phyloP scores from a whole-genome alignment of 2,113 vertebrate species.

The Mesoclemmys tuberculata region DNA sequence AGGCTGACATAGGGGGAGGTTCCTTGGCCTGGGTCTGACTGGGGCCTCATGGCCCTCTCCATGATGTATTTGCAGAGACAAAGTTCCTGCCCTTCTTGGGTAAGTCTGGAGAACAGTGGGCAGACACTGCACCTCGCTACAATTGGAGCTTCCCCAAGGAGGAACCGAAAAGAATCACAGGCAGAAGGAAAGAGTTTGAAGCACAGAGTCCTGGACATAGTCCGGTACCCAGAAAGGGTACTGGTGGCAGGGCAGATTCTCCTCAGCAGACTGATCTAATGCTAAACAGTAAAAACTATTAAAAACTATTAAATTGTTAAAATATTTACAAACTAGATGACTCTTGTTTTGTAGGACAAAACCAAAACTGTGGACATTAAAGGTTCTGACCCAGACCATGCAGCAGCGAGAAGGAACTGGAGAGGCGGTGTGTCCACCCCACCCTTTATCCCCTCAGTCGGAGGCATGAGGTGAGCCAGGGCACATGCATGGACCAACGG shows the following conservation, averaged over 20 bases:
- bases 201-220: no score
- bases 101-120: no score
- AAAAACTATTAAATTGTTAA: neutral
- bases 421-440: neutral
- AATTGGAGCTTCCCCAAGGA: no score
- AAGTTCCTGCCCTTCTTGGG: no score
- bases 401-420: neutral
- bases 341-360: neutral
- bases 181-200: no score
- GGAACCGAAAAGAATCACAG: no score
- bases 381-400: neutral
- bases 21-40: no score
- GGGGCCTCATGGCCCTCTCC: no score
- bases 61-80: no score
- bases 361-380: neutral
- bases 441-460: neutral
- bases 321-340: neutral
- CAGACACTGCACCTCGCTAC: no score
- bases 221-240: no score
- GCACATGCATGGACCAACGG: neutral
- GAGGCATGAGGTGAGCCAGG: neutral
- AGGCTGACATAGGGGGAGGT: no score
- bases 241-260: neutral
- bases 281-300: neutral
- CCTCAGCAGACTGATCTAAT: neutral